Base-by-base conservation (phyloP, 92 coral and sea anemone species). In the Palythoa heliodiscus region DNA sequence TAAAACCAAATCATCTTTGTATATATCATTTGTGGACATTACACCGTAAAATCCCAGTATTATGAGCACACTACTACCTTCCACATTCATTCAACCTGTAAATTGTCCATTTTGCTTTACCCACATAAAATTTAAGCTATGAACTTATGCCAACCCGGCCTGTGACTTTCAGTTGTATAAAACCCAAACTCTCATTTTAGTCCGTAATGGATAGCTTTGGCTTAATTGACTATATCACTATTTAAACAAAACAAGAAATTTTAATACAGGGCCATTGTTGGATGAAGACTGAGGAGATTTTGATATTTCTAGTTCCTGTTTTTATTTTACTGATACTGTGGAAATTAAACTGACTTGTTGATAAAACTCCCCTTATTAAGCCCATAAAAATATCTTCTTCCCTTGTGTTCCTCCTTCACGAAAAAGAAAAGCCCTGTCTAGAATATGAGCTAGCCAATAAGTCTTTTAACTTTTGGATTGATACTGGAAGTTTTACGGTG, bases 1-100 rank as follows among this genome's bases (percentile, higher is more conserved):
- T 48, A 24, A 25, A 69, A 69, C 73, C 35, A 69, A 37, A 69
- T 12, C 6, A 25, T 69, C 2, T 69, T n/a, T 69, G 5, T 25
- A 69, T 69, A 12, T 22, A 25, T 37, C 47, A 69, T 25, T 69
- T 64, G 29, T n/a, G 29, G 17, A 69, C 19, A 64, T 9, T 25
- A 69, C 73, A 69, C 40, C 37, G 73, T 69, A 25, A 69, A 12
- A 12, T 24, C 43, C 73, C 73, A 69, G 73, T 69, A 69, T 69
- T 25, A 69, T 22, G 9, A 43, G 3, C 50, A 37, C 73, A 25
- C 10, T 24, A 25, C 37, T 22, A 69, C 47, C 73, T 69, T 29
- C 40, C 73, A 19, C 12, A 1, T 6, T 64, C 70, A 64, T 55
- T 55, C 1, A 69, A 29, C 4, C 37, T 22, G 17, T 11, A 37